These are phyloP conservation scores for Drosophila sturtevanti DNA, from an alignment of 1,140 invertebrate species.

Conservation along the genomic window DNA sequence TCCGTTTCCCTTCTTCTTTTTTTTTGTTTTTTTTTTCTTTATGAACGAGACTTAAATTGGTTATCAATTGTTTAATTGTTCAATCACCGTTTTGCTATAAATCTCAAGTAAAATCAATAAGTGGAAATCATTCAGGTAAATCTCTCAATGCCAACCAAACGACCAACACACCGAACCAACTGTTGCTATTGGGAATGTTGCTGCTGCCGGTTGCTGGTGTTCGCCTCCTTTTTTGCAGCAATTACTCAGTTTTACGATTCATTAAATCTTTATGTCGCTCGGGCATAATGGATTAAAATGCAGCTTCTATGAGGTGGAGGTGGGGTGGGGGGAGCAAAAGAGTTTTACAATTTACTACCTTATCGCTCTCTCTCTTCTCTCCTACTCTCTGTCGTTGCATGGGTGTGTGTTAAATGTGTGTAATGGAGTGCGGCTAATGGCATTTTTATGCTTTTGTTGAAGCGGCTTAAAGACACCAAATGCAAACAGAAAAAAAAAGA, in stretches of 20 bases:
- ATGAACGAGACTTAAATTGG: background rate
- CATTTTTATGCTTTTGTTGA: conserved; percentile 50
- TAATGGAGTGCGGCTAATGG: conserved; percentile 65
- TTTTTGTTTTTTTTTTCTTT: background rate
- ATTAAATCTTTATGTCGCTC: conserved; percentile 72
- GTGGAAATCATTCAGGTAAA: conserved; percentile 26
- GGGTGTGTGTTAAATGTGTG: conserved; percentile 16
- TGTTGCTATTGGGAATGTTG: conserved; percentile 17
- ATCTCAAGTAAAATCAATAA: conserved; percentile 54
- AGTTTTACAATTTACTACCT: conserved; percentile 21
- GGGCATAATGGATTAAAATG: conserved; percentile 72
- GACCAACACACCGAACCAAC: conserved; percentile 16
- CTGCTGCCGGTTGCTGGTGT: conserved; percentile 7
- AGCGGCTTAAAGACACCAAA: conserved; percentile 46
- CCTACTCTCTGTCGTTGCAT: background rate
- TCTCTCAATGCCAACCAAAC: conserved; percentile 19
- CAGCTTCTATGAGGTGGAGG: conserved; percentile 31
- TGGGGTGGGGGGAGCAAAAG: no score
- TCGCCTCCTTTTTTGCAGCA: conserved; percentile 35
- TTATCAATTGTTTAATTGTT: conserved; percentile 9
- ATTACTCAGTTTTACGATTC: conserved; percentile 77
- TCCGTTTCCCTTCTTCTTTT: background rate
- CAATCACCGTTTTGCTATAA: conserved; percentile 5
- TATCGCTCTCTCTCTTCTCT: background rate
- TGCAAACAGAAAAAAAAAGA: conserved; percentile 1